Conservation (phyloP, 2,797 vertebrate genomes). For the Gallirallus australis region DNA sequence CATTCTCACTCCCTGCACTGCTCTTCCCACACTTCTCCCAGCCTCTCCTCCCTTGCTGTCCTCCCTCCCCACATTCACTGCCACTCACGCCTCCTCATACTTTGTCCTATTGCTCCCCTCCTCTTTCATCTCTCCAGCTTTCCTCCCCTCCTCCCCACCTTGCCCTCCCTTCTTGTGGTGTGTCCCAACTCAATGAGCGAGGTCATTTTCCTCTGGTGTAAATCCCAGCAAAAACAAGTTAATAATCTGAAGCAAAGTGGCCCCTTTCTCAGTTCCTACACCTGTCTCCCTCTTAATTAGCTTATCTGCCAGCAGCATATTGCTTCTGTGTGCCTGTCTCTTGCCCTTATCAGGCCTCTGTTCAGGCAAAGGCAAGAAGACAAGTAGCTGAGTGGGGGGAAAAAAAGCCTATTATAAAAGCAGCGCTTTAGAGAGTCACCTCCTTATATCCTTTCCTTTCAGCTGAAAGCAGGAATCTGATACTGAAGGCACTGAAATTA, state of each 20-base stretch:
- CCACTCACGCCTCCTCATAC: rapidly evolving
- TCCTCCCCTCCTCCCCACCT: neutral
- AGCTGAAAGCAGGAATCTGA: slow-evolving; percentile 46
- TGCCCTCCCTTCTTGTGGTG: neutral
- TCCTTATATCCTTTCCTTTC: slow-evolving; percentile 54
- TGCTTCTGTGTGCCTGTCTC: slow-evolving; percentile 44
- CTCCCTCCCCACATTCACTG: neutral
- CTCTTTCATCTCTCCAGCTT: neutral
- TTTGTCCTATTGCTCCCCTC: neutral
- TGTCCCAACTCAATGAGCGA: neutral
- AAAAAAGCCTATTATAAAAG: slow-evolving; percentile 65
- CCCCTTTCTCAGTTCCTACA: slow-evolving; percentile 46
- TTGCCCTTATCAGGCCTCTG: slow-evolving; percentile 57
- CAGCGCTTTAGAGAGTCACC: slow-evolving; percentile 37
- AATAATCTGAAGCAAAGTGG: slow-evolving; percentile 22
- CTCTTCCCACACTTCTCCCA: neutral
- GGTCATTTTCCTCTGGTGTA: slow-evolving; percentile 4
- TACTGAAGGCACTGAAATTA: neutral
- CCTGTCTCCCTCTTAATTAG: slow-evolving; percentile 57
- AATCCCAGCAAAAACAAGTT: slow-evolving; percentile 47
- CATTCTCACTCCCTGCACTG: rapidly evolving
- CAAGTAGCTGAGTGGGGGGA: slow-evolving; percentile 59
- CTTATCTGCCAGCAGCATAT: slow-evolving; percentile 59
- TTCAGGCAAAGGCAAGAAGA: slow-evolving; percentile 64
- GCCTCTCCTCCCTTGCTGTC: neutral